A percentile compares a stretch with the other conserved stretches of the same genome.
These are phyloP conservation scores for Harpalus rubripes DNA, from an alignment of 2,888 invertebrate species.

Conservation along the genomic window DNA sequence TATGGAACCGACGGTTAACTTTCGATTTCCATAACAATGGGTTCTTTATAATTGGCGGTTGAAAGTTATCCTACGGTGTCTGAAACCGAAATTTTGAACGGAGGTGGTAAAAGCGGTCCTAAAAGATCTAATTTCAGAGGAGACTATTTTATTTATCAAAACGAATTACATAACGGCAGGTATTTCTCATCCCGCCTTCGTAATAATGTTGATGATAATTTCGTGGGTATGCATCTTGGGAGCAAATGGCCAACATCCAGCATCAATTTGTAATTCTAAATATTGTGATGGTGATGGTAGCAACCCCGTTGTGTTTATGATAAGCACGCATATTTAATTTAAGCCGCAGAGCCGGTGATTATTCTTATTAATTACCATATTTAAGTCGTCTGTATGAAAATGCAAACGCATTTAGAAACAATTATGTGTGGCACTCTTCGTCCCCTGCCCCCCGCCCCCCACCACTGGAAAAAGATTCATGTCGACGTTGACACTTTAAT, in stretches of 20 bases:
- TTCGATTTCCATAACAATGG: too few species aligned
- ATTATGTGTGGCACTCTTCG: slow-evolving; percentile 20
- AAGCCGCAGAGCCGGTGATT: slow-evolving; percentile 40
- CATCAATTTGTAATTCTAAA: slow-evolving; percentile 48
- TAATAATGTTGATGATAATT: too few species aligned
- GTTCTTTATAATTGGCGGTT: too few species aligned
- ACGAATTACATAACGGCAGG: too few species aligned
- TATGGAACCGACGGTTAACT: too few species aligned
- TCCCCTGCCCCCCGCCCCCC: slow-evolving; percentile 1
- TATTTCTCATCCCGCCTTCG: too few species aligned
- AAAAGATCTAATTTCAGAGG: too few species aligned
- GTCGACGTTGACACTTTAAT: slow-evolving; percentile 59
- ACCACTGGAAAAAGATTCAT: slow-evolving; percentile 46
- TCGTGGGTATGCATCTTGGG: too few species aligned
- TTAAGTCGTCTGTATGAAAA: slow-evolving; percentile 56
- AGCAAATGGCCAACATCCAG: not conserved
- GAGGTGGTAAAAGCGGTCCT: too few species aligned
- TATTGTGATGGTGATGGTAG: not conserved
- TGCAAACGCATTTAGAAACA: slow-evolving; percentile 54
- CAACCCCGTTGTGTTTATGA: slow-evolving; percentile 38
- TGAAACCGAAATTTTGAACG: too few species aligned
- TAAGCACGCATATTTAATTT: slow-evolving; percentile 47
- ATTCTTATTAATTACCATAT: slow-evolving; percentile 58
- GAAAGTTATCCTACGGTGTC: too few species aligned
- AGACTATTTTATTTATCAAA: too few species aligned